Evolutionary conservation across 2,888 invertebrate species (phyloP).

Genomic region (Exephanes ischioxanthus): DNA sequence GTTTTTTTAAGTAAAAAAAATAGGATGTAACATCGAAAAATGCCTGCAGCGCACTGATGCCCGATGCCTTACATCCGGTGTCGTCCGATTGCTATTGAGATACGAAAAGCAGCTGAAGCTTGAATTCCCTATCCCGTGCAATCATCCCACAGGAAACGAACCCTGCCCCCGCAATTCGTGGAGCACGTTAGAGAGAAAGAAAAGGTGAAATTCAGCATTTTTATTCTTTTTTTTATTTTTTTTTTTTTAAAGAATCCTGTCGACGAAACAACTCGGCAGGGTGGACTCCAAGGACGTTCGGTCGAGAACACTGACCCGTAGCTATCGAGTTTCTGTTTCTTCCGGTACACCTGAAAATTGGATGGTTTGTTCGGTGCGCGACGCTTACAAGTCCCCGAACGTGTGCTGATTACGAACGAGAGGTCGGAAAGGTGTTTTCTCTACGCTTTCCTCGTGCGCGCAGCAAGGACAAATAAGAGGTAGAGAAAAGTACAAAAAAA

Average conservation of each 20-base stretch:
- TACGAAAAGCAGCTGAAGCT: background rate
- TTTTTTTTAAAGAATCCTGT: background rate
- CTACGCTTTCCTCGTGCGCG: conserved; percentile 29
- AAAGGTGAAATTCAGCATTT: conserved; percentile 29
- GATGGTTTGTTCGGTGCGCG: conserved; percentile 78
- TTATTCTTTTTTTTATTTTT: background rate
- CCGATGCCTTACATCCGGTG: background rate
- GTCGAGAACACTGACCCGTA: conserved; percentile 24
- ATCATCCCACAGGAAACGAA: background rate
- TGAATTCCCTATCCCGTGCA: background rate
- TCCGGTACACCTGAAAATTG: conserved; percentile 77
- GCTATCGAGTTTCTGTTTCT: conserved; percentile 42
- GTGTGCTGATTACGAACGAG: conserved; percentile 77
- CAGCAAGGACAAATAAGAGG: conserved; percentile 49
- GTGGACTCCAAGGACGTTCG: conserved; percentile 17
- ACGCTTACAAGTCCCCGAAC: conserved; percentile 78
- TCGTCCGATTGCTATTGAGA: background rate
- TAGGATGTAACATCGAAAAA: background rate
- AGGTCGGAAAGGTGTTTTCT: conserved; percentile 13
- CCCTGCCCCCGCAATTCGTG: background rate
- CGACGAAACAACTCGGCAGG: conserved; percentile 18
- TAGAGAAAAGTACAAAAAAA: conserved; percentile 36
- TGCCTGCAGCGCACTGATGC: background rate
- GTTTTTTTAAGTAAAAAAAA: background rate
- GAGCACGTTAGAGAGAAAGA: background rate